Percentiles rank a stretch among this genome's conserved stretches.
Evolutionary conservation across 2,888 invertebrate species (phyloP).

Genomic region (Acholoe squamosa): DNA sequence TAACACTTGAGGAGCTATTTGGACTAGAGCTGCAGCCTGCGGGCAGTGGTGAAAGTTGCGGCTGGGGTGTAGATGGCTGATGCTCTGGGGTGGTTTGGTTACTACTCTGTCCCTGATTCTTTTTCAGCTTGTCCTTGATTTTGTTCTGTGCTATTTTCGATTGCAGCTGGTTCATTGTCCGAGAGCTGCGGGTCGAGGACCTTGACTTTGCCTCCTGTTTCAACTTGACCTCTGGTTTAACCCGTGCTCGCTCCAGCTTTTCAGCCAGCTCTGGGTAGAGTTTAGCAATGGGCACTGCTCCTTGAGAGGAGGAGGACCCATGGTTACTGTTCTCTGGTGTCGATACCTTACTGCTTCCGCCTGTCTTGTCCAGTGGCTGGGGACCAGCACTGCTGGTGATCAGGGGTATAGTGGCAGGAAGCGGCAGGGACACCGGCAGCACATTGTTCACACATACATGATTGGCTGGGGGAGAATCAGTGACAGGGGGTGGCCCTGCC

Average conservation of each 20-base stretch:
- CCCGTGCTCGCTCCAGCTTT: slow-evolving; percentile 79
- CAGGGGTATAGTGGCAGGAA: not conserved
- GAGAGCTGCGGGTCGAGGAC: slow-evolving; percentile 76
- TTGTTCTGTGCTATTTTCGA: slow-evolving; percentile 83
- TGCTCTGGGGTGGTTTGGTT: slow-evolving; percentile 40
- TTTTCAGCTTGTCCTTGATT: slow-evolving; percentile 82
- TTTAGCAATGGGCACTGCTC: slow-evolving; percentile 73
- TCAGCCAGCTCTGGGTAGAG: slow-evolving; percentile 82
- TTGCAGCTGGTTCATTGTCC: slow-evolving; percentile 83
- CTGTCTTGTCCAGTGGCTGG: not conserved
- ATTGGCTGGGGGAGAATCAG: slow-evolving; percentile 37
- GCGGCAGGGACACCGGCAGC: not conserved
- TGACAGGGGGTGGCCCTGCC: slow-evolving; percentile 22
- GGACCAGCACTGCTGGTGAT: slow-evolving; percentile 25
- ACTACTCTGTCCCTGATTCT: slow-evolving; percentile 69
- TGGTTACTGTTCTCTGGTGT: slow-evolving; percentile 45
- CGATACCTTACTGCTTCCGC: not conserved
- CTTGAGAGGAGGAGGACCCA: slow-evolving; percentile 7
- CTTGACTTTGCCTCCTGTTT: slow-evolving; percentile 54
- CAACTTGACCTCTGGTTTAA: slow-evolving; percentile 72
- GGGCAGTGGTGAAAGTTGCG: slow-evolving; percentile 55
- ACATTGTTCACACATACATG: slow-evolving; percentile 38
- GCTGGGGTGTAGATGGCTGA: slow-evolving; percentile 29
- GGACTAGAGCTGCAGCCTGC: not conserved
- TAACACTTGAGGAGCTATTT: not conserved